Percentiles rank a stretch among this genome's conserved stretches.
Evolutionary conservation across 2,888 invertebrate genomes (phyloP).

Genomic region (Mimumesa dahlbomi): DNA sequence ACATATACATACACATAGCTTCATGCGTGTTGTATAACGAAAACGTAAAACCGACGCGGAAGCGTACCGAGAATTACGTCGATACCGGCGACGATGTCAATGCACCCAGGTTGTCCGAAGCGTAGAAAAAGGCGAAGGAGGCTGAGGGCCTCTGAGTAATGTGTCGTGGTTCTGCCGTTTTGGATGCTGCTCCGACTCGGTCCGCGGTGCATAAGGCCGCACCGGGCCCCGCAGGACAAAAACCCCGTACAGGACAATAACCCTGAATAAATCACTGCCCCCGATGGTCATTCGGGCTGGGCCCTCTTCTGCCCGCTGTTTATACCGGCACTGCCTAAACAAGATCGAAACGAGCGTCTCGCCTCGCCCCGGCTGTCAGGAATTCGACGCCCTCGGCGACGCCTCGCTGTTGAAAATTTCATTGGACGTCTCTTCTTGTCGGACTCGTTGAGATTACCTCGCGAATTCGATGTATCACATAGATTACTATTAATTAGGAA

Average conservation of each 20-base stretch:
- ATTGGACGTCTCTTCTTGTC: too few relatives aligned
- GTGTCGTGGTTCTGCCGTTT: conserved; percentile 56
- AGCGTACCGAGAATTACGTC: conserved; percentile 45
- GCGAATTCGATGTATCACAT: too few relatives aligned
- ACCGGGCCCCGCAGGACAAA: conserved; percentile 61
- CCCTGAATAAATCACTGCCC: conserved; percentile 73
- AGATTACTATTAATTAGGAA: too few relatives aligned
- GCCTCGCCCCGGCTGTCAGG: conserved; percentile 6
- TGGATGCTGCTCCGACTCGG: conserved; percentile 24
- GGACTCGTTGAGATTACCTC: neutral
- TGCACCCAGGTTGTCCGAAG: conserved; percentile 41
- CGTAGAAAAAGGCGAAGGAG: conserved; percentile 52
- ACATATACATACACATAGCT: too few relatives aligned
- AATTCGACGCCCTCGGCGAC: conserved; percentile 19
- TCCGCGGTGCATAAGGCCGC: conserved; percentile 8
- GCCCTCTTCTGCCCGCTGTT: conserved; percentile 32
- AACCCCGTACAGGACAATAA: conserved; percentile 73
- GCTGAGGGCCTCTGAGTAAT: conserved; percentile 44
- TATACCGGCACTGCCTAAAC: conserved; percentile 51
- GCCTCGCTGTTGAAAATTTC: conserved; percentile 32
- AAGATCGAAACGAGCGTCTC: conserved; percentile 61
- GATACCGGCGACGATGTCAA: conserved; percentile 34
- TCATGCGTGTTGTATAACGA: conserved; percentile 8
- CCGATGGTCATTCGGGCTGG: conserved; percentile 58
- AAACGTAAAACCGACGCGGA: conserved; percentile 48